phyloP scores from a whole-genome alignment of 2,797 vertebrate genomes.

The Acanthurus lineatus region DNA sequence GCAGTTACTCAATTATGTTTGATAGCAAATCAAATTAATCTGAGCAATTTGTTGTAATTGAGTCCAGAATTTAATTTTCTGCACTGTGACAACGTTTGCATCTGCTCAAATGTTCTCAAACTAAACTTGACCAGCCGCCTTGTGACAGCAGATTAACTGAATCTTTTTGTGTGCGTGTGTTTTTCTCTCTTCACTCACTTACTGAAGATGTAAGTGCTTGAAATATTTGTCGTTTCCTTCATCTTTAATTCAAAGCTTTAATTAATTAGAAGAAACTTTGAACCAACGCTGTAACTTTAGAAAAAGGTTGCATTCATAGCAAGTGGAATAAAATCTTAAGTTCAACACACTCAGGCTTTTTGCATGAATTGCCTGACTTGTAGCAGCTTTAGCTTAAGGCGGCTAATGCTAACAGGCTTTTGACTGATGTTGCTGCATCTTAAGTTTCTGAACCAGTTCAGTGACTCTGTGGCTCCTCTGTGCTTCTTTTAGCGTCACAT shows the following conservation, averaged over 20 bases:
- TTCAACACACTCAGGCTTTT: neutral
- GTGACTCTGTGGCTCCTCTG: neutral
- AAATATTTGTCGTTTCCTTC: constrained; percentile 3
- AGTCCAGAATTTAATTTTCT: constrained; percentile 1
- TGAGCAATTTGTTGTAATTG: constrained; percentile 5
- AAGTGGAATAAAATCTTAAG: neutral
- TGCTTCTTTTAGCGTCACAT: neutral
- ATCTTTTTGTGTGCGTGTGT: neutral
- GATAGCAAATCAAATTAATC: constrained; percentile 27
- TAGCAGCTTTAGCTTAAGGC: neutral
- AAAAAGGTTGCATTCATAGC: neutral
- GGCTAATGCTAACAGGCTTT: neutral
- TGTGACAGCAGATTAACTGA: neutral
- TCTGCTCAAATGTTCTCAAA: neutral
- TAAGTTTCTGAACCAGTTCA: neutral
- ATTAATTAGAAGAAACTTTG: constrained; percentile 8
- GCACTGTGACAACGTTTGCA: neutral
- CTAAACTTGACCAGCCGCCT: neutral
- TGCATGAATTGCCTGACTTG: neutral
- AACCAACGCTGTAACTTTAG: neutral
- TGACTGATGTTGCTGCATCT: too few relatives aligned
- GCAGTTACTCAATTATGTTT: constrained; percentile 18
- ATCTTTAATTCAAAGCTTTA: constrained; percentile 11
- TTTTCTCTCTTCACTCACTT: neutral
- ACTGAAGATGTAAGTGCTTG: neutral